Base-by-base conservation (phyloP, 2,888 invertebrate species). In the Quadroppia sp. region DNA sequence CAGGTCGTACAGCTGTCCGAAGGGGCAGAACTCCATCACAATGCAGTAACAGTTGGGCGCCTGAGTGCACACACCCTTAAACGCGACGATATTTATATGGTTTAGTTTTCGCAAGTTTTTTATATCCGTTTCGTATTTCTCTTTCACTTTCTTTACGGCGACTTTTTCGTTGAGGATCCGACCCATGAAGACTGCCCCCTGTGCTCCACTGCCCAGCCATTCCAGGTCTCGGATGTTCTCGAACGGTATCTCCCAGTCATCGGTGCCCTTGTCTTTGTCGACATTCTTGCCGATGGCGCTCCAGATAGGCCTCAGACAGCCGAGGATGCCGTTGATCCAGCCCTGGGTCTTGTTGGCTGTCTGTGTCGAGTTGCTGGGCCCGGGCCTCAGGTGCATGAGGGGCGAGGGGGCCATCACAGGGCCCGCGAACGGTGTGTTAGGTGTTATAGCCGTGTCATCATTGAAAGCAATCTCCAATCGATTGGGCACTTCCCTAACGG, bases 11-110 rank as follows among this genome's bases (percentile, higher is more conserved):
- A 99, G 85, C 28, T 96, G 92, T 2, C 98, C 98, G 80, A 92
- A 91, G 2, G 94, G 92, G 82, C 99, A 99, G 83, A 88, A 99
- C 82, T 99, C 99, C 99, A 99, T 99, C 73, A 99, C 88, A 78
- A 99, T 91, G 82, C 94, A 94, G 81, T 90, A 95, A 80, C 91
- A 91, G n/a, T 69, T 71, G 0, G 95, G 94, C 7, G 92, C 88
- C 81, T 91, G 90, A 0, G 92, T 92, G 82, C 96, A 98, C 6
- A 98, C 91, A 70, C 98, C 99, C 82, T 90, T 90, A 84, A 59
- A 82, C 82, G 81, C 88, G 71, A 94, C 90, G 79, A 98, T 92
- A 82, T 98, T 97, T n/a, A 91, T 90, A 79, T 86, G 86, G 76
- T 83, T 83, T 45, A 86, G 82, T 78, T 84, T 83, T 71, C 83